Evolutionary conservation across 2,113 vertebrate genomes (phyloP), one percentile per base, ranked within the genome.

Genomic region (Ranitomeya imitator): DNA sequence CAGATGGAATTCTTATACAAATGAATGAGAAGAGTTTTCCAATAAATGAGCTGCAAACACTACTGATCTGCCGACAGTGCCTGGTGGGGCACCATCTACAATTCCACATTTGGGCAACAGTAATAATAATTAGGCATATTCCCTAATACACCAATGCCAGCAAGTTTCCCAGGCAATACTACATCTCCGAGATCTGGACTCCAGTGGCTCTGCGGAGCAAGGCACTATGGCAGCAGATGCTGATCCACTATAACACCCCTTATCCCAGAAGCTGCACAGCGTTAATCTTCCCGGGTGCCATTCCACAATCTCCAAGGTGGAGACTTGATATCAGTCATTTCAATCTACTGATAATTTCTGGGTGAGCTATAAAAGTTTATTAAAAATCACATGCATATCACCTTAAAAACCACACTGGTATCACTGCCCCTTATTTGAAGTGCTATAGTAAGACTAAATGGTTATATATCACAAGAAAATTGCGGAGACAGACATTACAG

Each of bases 321-420:
- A 7, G 31, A 13, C 18, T 26, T 31, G 15, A 73, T 3, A 13
- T 74, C 65, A 67, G 37, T 12, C 2, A 59, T 31, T 26, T 60
- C 79, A 79, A 31, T 21, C 54, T 59, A 59, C 12, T 60, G 23
- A 14, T 79, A 14, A 7, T 31, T 37, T 60, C 55, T 60, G 55
- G 57, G 14, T 37, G 57, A 81, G 55, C 57, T 81, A 81, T 37
- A 80, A 80, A 81, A 81, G n/a, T 80, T 31, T 59, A 60, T 60
- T 81, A 81, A 81, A 81, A 81, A 81, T 61, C 57, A 81, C 79
- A 81, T 81, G 79, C n/a, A 60, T 60, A 81, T 81, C 79, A 60
- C 79, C 79, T 61, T 81, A 60, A 79, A 54, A 60, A 60, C 37
- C 73, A 76, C 73, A 76, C 73, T 52, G 45, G 73, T 76, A 76